A percentile compares a stretch with the other conserved stretches of the same genome.
Conservation (phyloP, 2,113 vertebrate genomes). For the Stegostoma tigrinum region DNA sequence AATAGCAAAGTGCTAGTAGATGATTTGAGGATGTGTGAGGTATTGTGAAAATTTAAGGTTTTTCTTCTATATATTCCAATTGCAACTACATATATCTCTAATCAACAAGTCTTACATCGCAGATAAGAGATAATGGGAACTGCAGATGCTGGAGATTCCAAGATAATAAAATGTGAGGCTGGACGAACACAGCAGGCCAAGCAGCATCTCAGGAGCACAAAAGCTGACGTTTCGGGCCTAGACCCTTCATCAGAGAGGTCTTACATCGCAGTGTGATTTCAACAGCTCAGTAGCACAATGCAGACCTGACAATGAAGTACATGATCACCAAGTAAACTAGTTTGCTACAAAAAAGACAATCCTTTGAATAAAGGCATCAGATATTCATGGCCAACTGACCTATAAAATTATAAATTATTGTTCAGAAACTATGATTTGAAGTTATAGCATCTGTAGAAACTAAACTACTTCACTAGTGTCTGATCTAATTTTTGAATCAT, state of each 20-base stretch:
- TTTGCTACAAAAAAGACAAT: slow-evolving; percentile 41
- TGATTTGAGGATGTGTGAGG: background rate
- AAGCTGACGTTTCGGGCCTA: too few relatives aligned
- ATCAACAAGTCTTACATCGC: background rate
- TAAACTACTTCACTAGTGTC: background rate
- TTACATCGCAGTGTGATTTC: too few relatives aligned
- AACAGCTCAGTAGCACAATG: background rate
- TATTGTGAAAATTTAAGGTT: background rate
- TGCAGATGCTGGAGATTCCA: too few relatives aligned
- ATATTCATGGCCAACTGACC: background rate
- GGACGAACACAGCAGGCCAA: too few relatives aligned
- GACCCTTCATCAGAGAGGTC: too few relatives aligned
- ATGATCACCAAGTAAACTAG: slow-evolving; percentile 43
- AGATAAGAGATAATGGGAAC: too few relatives aligned
- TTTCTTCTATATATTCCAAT: background rate
- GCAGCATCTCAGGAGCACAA: too few relatives aligned
- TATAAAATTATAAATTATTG: background rate
- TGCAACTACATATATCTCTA: background rate
- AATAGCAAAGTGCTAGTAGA: background rate
- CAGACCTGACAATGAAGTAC: slow-evolving; percentile 40
- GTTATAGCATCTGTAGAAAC: background rate
- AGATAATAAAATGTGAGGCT: too few relatives aligned
- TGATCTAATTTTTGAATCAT: background rate
- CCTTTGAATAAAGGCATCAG: slow-evolving; percentile 38
- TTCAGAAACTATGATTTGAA: background rate